Evolutionary conservation across 2,113 vertebrate species (phyloP).

Genomic region (Atractosteus spatula): DNA sequence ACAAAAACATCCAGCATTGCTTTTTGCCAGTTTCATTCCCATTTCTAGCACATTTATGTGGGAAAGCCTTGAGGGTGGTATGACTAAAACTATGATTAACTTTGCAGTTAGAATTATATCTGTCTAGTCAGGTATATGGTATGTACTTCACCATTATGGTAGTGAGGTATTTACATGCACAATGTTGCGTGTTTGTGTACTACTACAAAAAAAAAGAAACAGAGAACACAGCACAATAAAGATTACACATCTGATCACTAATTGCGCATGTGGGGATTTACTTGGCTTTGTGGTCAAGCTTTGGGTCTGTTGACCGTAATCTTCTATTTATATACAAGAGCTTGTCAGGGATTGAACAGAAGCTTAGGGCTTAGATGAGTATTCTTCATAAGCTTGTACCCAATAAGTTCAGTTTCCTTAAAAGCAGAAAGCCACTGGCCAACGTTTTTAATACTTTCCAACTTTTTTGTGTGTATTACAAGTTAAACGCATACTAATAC

Average conservation of each 20-base stretch:
- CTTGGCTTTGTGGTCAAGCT: constrained; percentile 1
- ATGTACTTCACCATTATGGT: neutral
- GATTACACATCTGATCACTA: constrained; percentile 2
- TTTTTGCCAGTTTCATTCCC: no score
- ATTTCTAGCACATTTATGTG: no score
- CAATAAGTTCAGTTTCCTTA: neutral
- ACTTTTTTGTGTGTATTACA: no score
- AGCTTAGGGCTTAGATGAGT: constrained; percentile 8
- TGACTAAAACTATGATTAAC: neutral
- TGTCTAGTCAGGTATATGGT: neutral
- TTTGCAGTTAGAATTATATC: neutral
- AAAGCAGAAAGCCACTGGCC: neutral
- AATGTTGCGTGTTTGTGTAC: neutral
- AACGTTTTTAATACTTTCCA: no score
- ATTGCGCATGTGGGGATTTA: neutral
- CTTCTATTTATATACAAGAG: constrained; percentile 13
- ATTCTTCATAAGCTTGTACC: constrained; percentile 3
- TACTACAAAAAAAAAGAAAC: neutral
- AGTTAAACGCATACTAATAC: no score
- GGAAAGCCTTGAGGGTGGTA: no score
- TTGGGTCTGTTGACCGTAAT: constrained; percentile 6
- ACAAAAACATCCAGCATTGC: no score
- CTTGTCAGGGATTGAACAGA: constrained; percentile 7
- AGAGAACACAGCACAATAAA: neutral
- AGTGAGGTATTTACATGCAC: neutral